Evolutionary conservation across 1,140 invertebrate genomes (phyloP), one percentile per base, ranked within the genome.

Genomic region (Ostrea edulis): DNA sequence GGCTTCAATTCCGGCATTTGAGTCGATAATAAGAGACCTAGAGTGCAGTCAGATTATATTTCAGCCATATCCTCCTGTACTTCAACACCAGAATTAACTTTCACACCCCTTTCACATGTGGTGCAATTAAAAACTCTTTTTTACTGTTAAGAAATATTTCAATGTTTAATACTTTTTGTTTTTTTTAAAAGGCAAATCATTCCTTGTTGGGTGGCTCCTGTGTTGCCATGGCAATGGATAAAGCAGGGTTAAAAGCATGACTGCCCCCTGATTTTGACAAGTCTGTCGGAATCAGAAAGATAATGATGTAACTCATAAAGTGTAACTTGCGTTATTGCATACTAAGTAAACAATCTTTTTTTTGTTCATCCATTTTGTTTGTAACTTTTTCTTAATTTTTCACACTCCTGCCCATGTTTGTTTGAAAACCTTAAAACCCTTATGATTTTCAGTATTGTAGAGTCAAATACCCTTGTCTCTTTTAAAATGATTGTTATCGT

Each of bases 1-100:
- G 22, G 68, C 68, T 77, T 62, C 25, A 25, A 77, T 77, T 77
- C 68, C 68, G 68, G 68, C 68, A 77, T 77, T 62, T 62, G 55
- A 62, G 55, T 62, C 17, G 55, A 62, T 62, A 62, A 62, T 62
- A 62, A 62, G 55, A 62, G n/a, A 62, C n/a, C 55, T 35, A 77
- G 68, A 77, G 68, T 77, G 68, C 68, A 29, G 22, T 12, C 25
- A 25, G 22, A 77, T 77, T 77, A 77, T 14, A 77, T 77, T 77
- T 77, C 68, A 35, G 22, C 25, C 68, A 77, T 77, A 29, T 77
- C 68, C 68, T 77, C 22, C 25, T 14, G 25, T 35, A 77, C 68
- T 22, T 35, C 11, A 62, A 44, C 68, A 29, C 14, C 14, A 35
- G 29, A 25, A 25, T 77, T 25, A 29, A 35, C 22, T 77, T 77